Base-by-base conservation (phyloP, 1,140 invertebrate species). In the Paraescarpia echinospica region DNA sequence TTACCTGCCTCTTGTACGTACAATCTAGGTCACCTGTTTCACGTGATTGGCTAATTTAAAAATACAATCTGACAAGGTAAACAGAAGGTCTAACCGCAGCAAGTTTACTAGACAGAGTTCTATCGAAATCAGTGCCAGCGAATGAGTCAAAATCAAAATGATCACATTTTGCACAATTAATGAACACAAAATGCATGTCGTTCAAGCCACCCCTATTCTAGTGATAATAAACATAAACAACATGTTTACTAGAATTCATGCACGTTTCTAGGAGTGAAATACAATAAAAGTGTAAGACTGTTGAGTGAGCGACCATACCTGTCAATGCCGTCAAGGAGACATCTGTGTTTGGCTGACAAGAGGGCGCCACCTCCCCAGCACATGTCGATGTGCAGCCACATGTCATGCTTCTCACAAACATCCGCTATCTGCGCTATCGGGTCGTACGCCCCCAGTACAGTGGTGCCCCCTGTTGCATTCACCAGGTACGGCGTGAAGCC, bases 321-420 rank as follows among this genome's bases (percentile, higher is more conserved):
- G 96, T 99, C 98, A 93, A 99, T 97, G 88, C 99, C 99, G 92
- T 97, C 97, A 94, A 99, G 96, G 95, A 98, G 97, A 35, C 98
- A 97, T 91, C 98, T 97, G 96, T 99, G 98, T 96, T 99, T 99
- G 94, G 97, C 98, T 34, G 98, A 99, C 94, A 99, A 97, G 92
- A 99, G 96, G 89, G 99, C 97, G 33, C 99, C 98, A 91, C 99
- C 99, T 94, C 99, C 99, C 99, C 99, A 99, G 97, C 98, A 98
- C 96, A 99, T 99, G 97, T 99, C 99, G 89, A 99, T 97, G 95
- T 99, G 99, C 94, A 99, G 97, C 99, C 99, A 99, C 94, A 99
- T 97, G 91, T 98, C 97, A 96, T 99, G 98, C 95, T 98, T 98
- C 96, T 99, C 97, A 96, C 99, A 99, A 94, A 99, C 98, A 96